Evolutionary conservation across 2,888 invertebrate genomes (phyloP).

Genomic region (Watsonalla cultraria): DNA sequence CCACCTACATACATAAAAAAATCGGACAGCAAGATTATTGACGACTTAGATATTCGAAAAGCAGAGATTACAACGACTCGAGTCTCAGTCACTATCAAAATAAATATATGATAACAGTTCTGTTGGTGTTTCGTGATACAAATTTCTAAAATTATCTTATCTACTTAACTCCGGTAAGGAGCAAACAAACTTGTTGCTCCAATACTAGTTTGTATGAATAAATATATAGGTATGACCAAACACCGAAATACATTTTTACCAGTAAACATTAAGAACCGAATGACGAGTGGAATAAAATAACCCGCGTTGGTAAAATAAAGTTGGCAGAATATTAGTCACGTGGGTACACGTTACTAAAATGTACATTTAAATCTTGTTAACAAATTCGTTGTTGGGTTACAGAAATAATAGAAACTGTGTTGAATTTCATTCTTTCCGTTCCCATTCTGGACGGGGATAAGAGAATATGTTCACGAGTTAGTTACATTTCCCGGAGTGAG

Average conservation of each 20-base stretch:
- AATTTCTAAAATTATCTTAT: conserved; percentile 67
- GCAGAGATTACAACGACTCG: conserved; percentile 43
- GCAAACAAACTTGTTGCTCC: conserved; percentile 51
- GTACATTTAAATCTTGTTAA: background rate
- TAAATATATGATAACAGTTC: conserved; percentile 40
- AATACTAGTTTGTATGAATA: conserved; percentile 22
- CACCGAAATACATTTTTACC: conserved; percentile 23
- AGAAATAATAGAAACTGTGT: background rate
- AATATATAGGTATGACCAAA: conserved; percentile 23
- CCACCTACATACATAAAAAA: conserved; percentile 14
- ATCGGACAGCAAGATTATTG: conserved; percentile 36
- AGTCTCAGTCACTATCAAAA: conserved; percentile 44
- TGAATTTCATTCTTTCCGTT: background rate
- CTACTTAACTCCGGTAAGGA: conserved; percentile 41
- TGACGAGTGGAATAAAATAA: too few relatives aligned
- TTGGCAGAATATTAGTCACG: conserved; percentile 29
- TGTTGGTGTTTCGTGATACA: conserved; percentile 45
- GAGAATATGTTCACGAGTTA: conserved; percentile 6
- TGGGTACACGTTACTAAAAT: conserved; percentile 14
- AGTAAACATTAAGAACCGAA: too few relatives aligned
- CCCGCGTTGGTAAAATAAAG: conserved; percentile 16
- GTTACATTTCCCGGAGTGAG: conserved; percentile 19
- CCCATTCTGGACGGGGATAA: conserved; percentile 9
- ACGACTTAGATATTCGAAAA: conserved; percentile 44
- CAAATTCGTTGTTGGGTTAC: background rate